Evolutionary conservation across 2,888 invertebrate genomes (phyloP), one percentile per base, ranked within the genome.

Genomic region (Phania funesta): DNA sequence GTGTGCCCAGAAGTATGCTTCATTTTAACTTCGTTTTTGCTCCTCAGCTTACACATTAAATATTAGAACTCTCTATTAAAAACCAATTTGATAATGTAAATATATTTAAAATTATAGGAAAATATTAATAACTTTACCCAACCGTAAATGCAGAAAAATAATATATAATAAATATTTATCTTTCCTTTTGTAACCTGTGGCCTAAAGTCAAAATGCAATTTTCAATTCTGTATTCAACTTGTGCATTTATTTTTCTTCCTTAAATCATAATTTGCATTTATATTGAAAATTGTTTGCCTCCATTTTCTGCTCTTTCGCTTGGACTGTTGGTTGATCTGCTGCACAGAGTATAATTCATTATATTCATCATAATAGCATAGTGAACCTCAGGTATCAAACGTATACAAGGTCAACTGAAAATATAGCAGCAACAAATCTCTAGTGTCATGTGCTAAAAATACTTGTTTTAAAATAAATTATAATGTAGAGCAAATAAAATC

Each of bases 181-280:
- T 26, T 26, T 26, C 56, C 24, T 35, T 41, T 38, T 16, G 1
- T 46, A 46, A 65, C 35, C 35, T 73, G 13, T 46, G 54, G 20
- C 54, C 46, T 35, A 8, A 18, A 54, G 18, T 26, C 8, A 56
- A n/a, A 29, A 58, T 62, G 24, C 50, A 16, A 67, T 52, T 29
- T 62, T 29, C 3, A 64, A 56, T 29, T 71, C 35, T 13, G 9
- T 38, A 13, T 22, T 3, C 7, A 22, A 6, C 38, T 56, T 44
- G 38, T 60, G 18, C 56, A n/a, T n/a, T n/a, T n/a, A n/a, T 48
- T 46, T 11, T n/a, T 16, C 35, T 16, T 16, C 11, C 41, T 56
- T 56, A 64, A 38, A 54, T 68, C 46, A 65, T 38, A 75, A 80
- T 80, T 80, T 75, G 75, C 80, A 80, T 75, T 70, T 80, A 80